Base-by-base conservation (phyloP, 2,113 vertebrate species). In the Marmota flaviventris region DNA sequence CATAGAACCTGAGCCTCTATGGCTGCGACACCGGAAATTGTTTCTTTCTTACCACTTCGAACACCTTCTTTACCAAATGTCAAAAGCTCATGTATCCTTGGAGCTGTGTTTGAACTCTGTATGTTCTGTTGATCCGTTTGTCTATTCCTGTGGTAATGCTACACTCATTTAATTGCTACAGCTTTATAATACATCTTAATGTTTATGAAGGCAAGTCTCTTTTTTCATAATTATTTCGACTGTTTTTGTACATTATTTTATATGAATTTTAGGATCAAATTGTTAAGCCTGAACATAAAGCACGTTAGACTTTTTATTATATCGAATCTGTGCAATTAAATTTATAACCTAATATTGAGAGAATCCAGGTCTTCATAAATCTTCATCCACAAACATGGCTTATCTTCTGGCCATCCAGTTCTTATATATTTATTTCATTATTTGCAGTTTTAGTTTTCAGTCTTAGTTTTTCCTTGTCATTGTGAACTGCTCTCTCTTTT, bases 211-310 rank as follows among this genome's bases (percentile, higher is more conserved):
- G 17, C 53, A 78, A 58, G 82, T 79, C 34, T 29, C 48, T 61
- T 84, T 79, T 84, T 24, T 51, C 67, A 72, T 45, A 89, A 93
- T 85, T 39, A 96, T 92, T 94, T 88, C 67, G 37, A 85, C 63
- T 89, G 7, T 39, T 67, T 89, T 94, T 91, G 4, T 61, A 45
- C 22, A 77, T 88, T 45, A 67, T 75, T 87, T 76, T 84, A 39
- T 75, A 69, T 69, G 16, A 75, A 89, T 37, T 85, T 92, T 75
- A 85, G 48, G 81, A 75, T 73, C 56, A 85, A 56, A 45, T 77
- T 77, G 42, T 77, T 69, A 87, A 90, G 24, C 45, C n/a, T 93
- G 39, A 76, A 86, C n/a, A 96, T 24, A 85, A 77, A 65, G 85
- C 9, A 79, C 78, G 8, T 11, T 89, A 32, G 18, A 67, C 48